phyloP scores from a whole-genome alignment of 2,888 invertebrate species.

The Gymnoscelis rufifasciata region DNA sequence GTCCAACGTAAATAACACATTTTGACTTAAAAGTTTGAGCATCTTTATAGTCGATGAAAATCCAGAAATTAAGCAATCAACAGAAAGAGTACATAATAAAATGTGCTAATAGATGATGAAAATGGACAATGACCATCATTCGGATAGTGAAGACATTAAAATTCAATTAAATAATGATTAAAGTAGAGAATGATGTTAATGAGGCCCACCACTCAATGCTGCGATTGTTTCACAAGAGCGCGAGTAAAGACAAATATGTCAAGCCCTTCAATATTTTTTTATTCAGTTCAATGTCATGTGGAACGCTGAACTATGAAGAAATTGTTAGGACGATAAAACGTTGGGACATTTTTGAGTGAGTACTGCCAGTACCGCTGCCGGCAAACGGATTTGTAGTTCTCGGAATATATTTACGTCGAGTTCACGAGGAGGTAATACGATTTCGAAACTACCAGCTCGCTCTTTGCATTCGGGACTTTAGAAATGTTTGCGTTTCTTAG shows the following conservation, averaged over 20 bases:
- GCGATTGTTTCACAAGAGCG: conserved; percentile 53
- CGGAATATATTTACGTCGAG: conserved; percentile 59
- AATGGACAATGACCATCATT: conserved; percentile 43
- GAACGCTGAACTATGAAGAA: conserved; percentile 59
- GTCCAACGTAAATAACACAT: conserved; percentile 29
- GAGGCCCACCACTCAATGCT: conserved; percentile 45
- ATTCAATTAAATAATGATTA: conserved; percentile 61
- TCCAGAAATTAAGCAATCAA: conserved; percentile 31
- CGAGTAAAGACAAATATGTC: conserved; percentile 48
- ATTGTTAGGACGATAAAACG: conserved; percentile 52
- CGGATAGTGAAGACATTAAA: conserved; percentile 56
- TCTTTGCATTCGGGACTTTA: conserved; percentile 61
- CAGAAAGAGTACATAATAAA: conserved; percentile 50
- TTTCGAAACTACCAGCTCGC: conserved; percentile 57
- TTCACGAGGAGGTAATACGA: conserved; percentile 58
- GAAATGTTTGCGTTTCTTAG: conserved; percentile 66
- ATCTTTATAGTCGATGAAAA: conserved; percentile 36
- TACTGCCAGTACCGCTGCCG: conserved; percentile 25
- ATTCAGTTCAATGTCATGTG: conserved; percentile 72
- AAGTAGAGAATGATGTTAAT: conserved; percentile 50
- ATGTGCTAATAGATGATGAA: conserved; percentile 53
- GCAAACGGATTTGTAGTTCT: conserved; percentile 51
- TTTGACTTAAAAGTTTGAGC: conserved; percentile 32
- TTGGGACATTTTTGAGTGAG: conserved; percentile 38
- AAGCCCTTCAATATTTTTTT: conserved; percentile 65